phyloP scores from a whole-genome alignment of 2,888 invertebrate genomes.

The Drosophila setosimentum region DNA sequence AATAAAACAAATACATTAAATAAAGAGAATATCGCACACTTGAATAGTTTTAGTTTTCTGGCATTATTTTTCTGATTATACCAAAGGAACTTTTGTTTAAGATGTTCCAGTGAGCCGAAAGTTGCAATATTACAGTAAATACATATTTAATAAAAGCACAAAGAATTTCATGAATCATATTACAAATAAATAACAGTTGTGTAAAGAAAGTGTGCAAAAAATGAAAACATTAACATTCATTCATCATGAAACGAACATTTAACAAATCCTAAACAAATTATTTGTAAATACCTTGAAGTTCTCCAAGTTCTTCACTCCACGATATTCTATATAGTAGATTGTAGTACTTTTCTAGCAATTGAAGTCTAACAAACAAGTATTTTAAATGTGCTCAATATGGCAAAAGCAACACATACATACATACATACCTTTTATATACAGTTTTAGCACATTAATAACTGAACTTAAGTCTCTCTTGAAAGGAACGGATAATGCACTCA shows the following conservation, averaged over 20 bases:
- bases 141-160: slow-evolving; percentile 39
- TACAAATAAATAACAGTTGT: slow-evolving; percentile 27
- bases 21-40: slow-evolving; percentile 4
- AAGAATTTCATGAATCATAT: slow-evolving; percentile 45
- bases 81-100: slow-evolving; percentile 18
- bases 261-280: slow-evolving; percentile 34
- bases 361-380: slow-evolving; percentile 68
- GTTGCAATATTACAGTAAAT: slow-evolving; percentile 58
- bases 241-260: slow-evolving; percentile 11
- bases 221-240: slow-evolving; percentile 9
- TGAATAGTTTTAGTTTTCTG: slow-evolving; percentile 36
- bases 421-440: slow-evolving; percentile 30
- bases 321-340: slow-evolving; percentile 63
- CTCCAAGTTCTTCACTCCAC: slow-evolving; percentile 69
- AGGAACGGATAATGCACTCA: slow-evolving; percentile 31
- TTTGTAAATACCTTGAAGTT: slow-evolving; percentile 73
- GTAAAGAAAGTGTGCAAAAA: slow-evolving; percentile 48
- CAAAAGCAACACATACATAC: slow-evolving; percentile 23
- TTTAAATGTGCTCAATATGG: slow-evolving; percentile 73
- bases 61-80: slow-evolving; percentile 14
- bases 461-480: slow-evolving; percentile 26
- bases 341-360: slow-evolving; percentile 63
- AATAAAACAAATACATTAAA: slow-evolving; percentile 31
- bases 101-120: slow-evolving; percentile 53
- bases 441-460: slow-evolving; percentile 52